A percentile compares a stretch with the other conserved stretches of the same genome.
Evolutionary conservation across 2,113 vertebrate species (phyloP).

Genomic region (Charina bottae): DNA sequence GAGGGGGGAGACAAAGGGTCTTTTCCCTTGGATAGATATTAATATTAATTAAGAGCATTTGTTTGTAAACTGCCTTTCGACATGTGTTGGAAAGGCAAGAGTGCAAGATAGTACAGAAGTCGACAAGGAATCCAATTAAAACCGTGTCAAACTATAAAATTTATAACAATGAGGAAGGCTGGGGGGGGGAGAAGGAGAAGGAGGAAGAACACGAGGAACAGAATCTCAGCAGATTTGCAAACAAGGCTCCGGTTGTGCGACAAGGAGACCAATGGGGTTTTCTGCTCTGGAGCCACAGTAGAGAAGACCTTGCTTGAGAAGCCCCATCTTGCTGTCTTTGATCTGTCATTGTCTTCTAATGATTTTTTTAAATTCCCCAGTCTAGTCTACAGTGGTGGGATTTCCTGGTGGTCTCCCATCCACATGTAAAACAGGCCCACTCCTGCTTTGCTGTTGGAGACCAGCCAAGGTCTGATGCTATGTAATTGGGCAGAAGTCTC

Average conservation of each 20-base stretch:
- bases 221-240: not conserved
- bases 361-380: no score
- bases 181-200: no score
- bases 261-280: no score
- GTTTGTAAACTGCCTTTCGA: not conserved
- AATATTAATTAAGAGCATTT: not conserved
- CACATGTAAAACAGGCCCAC: no score
- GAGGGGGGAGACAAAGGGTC: not conserved
- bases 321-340: no score
- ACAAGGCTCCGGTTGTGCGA: fast-evolving
- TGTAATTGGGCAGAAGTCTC: no score
- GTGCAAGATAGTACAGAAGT: not conserved
- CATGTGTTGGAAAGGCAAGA: not conserved
- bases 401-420: no score
- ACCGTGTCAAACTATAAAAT: not conserved
- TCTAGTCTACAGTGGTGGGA: no score
- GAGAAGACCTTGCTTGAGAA: not conserved
- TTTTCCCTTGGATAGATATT: not conserved
- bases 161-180: not conserved
- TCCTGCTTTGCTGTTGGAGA: no score
- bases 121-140: not conserved
- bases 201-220: no score
- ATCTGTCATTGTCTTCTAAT: not conserved
- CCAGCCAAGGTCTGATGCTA: no score
- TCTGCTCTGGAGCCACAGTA: not conserved